Evolutionary conservation across 2,797 vertebrate species (phyloP).

Genomic region (Gymnothorax reevesii): DNA sequence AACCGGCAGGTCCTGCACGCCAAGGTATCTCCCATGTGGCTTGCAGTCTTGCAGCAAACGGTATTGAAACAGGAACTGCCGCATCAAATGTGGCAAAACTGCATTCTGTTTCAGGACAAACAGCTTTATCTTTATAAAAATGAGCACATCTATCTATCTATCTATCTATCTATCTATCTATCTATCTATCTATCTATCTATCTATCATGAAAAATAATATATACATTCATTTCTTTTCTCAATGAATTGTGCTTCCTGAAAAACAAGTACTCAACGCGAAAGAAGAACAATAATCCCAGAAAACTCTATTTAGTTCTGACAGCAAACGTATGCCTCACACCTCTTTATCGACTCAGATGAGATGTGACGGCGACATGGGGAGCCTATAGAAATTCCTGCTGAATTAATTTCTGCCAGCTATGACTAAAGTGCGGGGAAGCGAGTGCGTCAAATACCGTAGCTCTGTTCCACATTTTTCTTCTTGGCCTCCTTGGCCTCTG

Average conservation of each 20-base stretch:
- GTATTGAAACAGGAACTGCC: neutral
- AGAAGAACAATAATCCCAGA: neutral
- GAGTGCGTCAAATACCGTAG: conserved; percentile 72
- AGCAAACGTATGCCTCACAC: conserved; percentile 14
- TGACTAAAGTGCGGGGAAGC: conserved; percentile 67
- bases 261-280: neutral
- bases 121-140: neutral
- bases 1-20: conserved; percentile 22
- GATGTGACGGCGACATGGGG: conserved; percentile 33
- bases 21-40: conserved; percentile 33
- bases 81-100: neutral
- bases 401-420: conserved; percentile 76
- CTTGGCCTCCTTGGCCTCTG: conserved; percentile 69
- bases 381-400: conserved; percentile 59
- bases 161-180: neutral
- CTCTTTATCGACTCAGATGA: conserved; percentile 35
- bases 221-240: neutral
- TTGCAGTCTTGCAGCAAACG: neutral
- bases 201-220: neutral
- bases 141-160: neutral
- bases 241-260: neutral
- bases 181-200: neutral
- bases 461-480: conserved; percentile 60
- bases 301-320: conserved; percentile 32
- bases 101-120: neutral